phyloP scores from a whole-genome alignment of 2,113 vertebrate genomes.

The Gobiocypris rarus region DNA sequence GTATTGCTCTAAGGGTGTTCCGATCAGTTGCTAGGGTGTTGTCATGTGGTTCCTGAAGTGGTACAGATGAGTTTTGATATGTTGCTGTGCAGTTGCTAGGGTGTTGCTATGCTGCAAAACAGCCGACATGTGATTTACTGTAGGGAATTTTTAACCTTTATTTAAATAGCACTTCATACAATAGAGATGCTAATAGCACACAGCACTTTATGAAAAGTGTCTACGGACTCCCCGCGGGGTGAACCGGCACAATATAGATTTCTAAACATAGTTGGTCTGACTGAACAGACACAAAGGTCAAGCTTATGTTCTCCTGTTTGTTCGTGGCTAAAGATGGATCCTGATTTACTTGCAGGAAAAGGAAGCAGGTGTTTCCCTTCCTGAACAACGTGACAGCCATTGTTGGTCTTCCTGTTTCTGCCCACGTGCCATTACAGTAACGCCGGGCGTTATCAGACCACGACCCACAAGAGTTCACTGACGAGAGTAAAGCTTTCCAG shows the following conservation, averaged over 20 bases:
- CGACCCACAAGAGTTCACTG: background rate
- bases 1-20: no score
- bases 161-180: no score
- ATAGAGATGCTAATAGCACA: background rate
- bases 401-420: constrained; percentile 53
- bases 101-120: background rate
- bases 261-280: constrained; percentile 14
- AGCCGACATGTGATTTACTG: background rate
- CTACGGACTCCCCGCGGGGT: background rate
- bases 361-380: constrained; percentile 63
- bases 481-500: background rate
- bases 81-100: background rate
- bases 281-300: background rate
- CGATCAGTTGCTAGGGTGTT: no score
- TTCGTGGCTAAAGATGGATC: constrained; percentile 26
- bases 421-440: background rate
- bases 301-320: background rate
- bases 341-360: constrained; percentile 64
- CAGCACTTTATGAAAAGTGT: background rate
- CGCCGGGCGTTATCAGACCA: background rate
- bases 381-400: constrained; percentile 51
- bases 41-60: background rate
- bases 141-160: background rate
- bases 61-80: background rate
- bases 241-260: background rate